Evolutionary conservation across 2,113 vertebrate species (phyloP), one percentile per base, ranked within the genome.

Genomic region (Vulpes ferrilata): DNA sequence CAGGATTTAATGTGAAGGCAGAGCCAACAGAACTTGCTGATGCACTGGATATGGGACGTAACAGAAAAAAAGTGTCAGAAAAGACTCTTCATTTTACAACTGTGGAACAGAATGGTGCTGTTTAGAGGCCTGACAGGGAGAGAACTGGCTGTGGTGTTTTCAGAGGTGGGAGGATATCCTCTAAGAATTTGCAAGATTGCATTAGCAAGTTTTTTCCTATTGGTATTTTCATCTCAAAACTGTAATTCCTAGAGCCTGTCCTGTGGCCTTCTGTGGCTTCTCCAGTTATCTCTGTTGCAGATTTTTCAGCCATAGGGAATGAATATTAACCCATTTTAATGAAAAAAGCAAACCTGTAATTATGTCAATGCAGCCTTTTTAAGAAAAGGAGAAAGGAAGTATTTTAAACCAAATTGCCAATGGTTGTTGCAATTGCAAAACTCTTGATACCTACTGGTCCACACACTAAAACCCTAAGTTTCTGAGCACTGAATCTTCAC

Each of bases 261-360:
- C 79, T 94, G 91, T 69, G 71, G 62, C 71, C 38, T 90, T 93
- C 38, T 62, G 71, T 10, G 2, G 69, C 91, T 95, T 96, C 82
- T 53, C 32, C 88, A 51, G 51, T 88, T n/a, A 91, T 81, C 59
- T 87, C 76, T 73, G 43, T 88, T 82, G 22, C 32, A 93, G 87
- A n/a, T 96, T 65, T 97, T 93, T 95, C 93, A 20, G 96, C 35
- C 13, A 87, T 55, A 92, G 92, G 83, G 59, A 81, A 93, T 65
- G n/a, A 84, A 82, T 80, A 93, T 60, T 64, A 93, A 91, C 22
- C 76, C 43, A 85, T 35, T 80, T 93, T 90, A 83, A 91, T 96
- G 90, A 65, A 95, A 88, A 89, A 69, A 78, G 7, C 11, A 90
- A 90, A 74, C 22, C 35, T 53, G 32, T 2, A 43, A 23, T 55